Evolutionary conservation across 2,888 invertebrate genomes (phyloP), one percentile per base, ranked within the genome.

Genomic region (Mythimna lalbum): DNA sequence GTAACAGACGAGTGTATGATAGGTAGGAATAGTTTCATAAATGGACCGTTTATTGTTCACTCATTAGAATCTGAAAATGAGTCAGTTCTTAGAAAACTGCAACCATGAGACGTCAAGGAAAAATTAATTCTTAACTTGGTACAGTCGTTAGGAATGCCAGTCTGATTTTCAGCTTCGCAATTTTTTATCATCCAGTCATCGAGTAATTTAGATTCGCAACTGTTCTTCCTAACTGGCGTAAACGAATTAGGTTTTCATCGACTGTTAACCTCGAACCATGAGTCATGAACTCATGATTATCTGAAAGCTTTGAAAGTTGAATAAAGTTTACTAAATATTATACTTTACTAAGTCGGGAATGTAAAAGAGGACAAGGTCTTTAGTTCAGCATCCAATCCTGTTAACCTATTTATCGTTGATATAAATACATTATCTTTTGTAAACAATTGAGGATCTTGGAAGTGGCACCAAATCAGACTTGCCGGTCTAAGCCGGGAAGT

Each of bases 1-100:
- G 68, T 66, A 78, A 57, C 69, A 59, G 62, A 68, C 65, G 68
- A 76, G 69, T 56, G 14, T 59, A 59, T 70, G 59, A 65, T 78
- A 71, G 66, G 52, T 70, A 73, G 63, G 70, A 81, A 69, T 73
- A 73, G 66, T 65, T 73, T 68, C 33, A 73, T 75, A 73, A 82
- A 77, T 78, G 43, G 59, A 61, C 33, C 68, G 65, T 78, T 71
- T 69, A 71, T 63, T 78, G 50, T 64, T 61, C 49, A 47, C 33
- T 61, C 66, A 81, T 81, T 73, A 63, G 5, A 21, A 75, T 81
- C 67, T 62, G 14, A 73, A 78, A 76, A 75, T 67, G 63, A 73
- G 43, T 62, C 36, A 4, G 53, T 81, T 81, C 81, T 78, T 1
- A 75, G 78, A 70, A 78, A 73, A 57, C 19, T 53, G 63, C 23